Evolutionary conservation across 2,113 vertebrate genomes (phyloP).

Genomic region (Ceratotherium simum): DNA sequence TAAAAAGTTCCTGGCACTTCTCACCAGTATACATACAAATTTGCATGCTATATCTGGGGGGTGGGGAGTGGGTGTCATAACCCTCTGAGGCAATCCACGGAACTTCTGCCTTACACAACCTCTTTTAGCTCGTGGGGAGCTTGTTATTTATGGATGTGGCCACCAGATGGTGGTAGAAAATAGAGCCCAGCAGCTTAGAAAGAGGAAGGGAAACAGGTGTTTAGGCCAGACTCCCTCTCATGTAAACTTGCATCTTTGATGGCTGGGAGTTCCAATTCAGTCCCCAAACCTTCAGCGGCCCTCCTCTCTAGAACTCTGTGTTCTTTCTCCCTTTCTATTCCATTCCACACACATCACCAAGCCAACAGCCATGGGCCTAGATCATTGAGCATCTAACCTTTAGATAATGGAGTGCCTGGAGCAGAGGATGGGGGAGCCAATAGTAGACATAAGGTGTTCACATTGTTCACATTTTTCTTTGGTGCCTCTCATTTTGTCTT

Average conservation of each 20-base stretch:
- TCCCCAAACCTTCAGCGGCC: neutral
- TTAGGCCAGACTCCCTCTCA: neutral
- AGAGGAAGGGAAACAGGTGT: neutral
- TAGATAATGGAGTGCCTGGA: neutral
- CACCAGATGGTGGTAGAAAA: conserved; percentile 76
- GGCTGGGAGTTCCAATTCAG: neutral
- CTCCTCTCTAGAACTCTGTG: neutral
- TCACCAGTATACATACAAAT: neutral
- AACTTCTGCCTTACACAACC: neutral
- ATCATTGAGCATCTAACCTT: neutral
- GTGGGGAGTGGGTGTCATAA: neutral
- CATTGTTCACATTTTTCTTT: neutral
- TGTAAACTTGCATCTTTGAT: neutral
- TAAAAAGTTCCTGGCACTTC: neutral
- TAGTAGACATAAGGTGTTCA: neutral
- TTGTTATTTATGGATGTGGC: conserved; percentile 46
- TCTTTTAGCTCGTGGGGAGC: neutral
- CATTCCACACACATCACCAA: neutral
- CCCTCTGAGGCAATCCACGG: too few relatives aligned
- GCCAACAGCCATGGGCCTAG: neutral
- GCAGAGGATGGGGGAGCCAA: neutral
- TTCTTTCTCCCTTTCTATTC: neutral
- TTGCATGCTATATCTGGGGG: neutral
- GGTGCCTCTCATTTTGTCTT: neutral
- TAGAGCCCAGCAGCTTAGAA: neutral